Percentiles rank a stretch among this genome's conserved stretches.
Conservation (phyloP, 2,113 vertebrate genomes). For the Pseudorhombus dupliciocellatus region DNA sequence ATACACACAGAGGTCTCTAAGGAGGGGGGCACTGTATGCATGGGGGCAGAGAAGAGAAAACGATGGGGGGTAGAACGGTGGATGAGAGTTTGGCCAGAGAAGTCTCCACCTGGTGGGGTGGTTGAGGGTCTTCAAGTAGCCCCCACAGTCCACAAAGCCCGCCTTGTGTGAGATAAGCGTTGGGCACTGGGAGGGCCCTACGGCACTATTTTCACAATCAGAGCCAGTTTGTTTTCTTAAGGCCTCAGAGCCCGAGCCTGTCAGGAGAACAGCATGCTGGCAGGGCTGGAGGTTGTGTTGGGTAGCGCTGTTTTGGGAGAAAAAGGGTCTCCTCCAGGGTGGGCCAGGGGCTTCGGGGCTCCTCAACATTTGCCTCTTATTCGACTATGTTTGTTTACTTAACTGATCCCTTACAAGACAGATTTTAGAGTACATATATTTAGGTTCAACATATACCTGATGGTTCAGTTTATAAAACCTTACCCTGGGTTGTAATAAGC, state of each 20-base stretch:
- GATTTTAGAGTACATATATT: conserved; percentile 32
- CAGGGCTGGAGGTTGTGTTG: conserved; percentile 57
- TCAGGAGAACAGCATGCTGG: conserved; percentile 71
- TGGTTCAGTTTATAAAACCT: conserved; percentile 6
- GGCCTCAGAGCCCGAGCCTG: conserved; percentile 70
- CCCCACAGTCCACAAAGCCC: conserved; percentile 76
- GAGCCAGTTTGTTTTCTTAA: conserved; percentile 82
- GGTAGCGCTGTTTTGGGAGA: conserved; percentile 41
- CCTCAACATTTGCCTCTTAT: conserved; percentile 59
- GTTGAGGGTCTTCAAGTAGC: conserved; percentile 62
- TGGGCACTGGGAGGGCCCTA: conserved; percentile 72
- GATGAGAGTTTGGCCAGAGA: conserved; percentile 61
- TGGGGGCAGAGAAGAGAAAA: conserved; percentile 54
- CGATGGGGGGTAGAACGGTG: conserved; percentile 37
- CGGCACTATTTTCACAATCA: conserved; percentile 82
- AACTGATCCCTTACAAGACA: conserved; percentile 36
- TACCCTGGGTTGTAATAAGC: neutral
- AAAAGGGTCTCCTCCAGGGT: conserved; percentile 57
- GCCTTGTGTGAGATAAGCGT: conserved; percentile 82
- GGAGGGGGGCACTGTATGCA: conserved; percentile 46
- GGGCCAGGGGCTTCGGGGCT: conserved; percentile 57
- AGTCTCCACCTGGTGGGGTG: conserved; percentile 77
- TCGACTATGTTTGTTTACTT: conserved; percentile 67
- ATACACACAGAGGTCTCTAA: conserved; percentile 73
- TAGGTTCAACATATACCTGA: conserved; percentile 9